phyloP scores from a whole-genome alignment of 1,140 invertebrate species.

The Helicoverpa armigera region DNA sequence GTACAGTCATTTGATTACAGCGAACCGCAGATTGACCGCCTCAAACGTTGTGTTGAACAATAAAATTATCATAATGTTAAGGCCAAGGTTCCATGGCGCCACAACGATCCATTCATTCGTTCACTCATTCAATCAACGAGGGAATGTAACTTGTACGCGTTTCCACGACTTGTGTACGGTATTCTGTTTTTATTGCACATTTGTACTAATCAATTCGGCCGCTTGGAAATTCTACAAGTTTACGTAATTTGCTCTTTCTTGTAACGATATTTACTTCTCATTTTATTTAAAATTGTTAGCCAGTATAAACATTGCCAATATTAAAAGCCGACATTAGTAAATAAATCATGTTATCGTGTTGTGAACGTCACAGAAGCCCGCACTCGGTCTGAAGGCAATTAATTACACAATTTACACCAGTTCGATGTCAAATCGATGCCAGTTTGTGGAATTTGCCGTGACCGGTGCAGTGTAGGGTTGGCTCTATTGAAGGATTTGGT shows the following conservation, averaged over 20 bases:
- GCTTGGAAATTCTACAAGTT: too few relatives aligned
- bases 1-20: not conserved
- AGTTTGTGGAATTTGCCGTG: constrained; percentile 57
- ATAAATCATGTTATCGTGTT: constrained; percentile 27
- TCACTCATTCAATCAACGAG: constrained; percentile 48
- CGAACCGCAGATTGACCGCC: not conserved
- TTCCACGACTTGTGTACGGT: not conserved
- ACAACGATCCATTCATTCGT: constrained; percentile 61
- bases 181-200: too few relatives aligned
- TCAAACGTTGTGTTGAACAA: constrained; percentile 37
- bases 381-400: constrained; percentile 58
- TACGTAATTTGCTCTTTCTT: too few relatives aligned
- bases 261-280: too few relatives aligned
- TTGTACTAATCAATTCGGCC: too few relatives aligned
- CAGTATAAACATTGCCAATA: constrained; percentile 1
- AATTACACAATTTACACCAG: constrained; percentile 69
- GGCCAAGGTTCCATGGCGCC: constrained; percentile 68
- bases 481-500: not conserved
- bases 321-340: constrained; percentile 8
- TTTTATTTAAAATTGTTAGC: not conserved
- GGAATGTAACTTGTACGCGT: constrained; percentile 1
- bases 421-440: constrained; percentile 54
- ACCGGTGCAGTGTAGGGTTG: constrained; percentile 51
- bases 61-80: constrained; percentile 77
- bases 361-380: constrained; percentile 66